Percentiles rank a stretch among this genome's conserved stretches.
phyloP scores from a whole-genome alignment of 2,113 vertebrate genomes.

The Forbesichthys agassizii region DNA sequence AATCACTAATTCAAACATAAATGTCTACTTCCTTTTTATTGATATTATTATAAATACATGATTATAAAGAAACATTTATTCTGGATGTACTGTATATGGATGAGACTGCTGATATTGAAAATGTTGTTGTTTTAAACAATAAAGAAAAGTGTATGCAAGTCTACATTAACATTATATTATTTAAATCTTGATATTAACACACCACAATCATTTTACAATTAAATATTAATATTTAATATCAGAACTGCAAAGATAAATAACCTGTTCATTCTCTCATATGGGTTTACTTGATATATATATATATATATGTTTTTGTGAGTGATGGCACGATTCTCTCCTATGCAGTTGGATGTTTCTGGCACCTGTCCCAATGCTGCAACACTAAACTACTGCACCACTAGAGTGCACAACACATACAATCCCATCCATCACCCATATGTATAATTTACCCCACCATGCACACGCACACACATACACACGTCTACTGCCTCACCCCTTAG shows the following conservation, averaged over 20 bases:
- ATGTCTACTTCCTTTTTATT: slow-evolving; percentile 3
- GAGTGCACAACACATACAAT: neutral
- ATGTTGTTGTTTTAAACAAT: neutral
- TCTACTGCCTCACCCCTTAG: neutral
- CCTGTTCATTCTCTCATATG: no score
- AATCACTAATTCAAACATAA: neutral
- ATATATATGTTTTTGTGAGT: neutral
- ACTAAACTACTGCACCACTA: neutral
- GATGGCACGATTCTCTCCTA: slow-evolving; percentile 1
- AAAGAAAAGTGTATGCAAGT: neutral
- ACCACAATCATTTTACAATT: no score
- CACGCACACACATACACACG: neutral
- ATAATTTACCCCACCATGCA: neutral
- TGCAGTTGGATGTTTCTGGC: neutral
- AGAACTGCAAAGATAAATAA: no score
- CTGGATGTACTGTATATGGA: no score
- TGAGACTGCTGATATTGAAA: neutral
- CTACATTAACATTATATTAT: neutral
- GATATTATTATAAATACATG: neutral
- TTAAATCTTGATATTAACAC: neutral
- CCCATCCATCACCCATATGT: neutral
- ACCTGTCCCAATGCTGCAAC: neutral
- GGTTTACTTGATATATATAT: neutral
- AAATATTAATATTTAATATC: no score
- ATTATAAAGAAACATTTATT: neutral